Percentiles rank a stretch among this genome's conserved stretches.
Conservation (phyloP, 2,113 vertebrate genomes). For the Aptenodytes patagonicus region DNA sequence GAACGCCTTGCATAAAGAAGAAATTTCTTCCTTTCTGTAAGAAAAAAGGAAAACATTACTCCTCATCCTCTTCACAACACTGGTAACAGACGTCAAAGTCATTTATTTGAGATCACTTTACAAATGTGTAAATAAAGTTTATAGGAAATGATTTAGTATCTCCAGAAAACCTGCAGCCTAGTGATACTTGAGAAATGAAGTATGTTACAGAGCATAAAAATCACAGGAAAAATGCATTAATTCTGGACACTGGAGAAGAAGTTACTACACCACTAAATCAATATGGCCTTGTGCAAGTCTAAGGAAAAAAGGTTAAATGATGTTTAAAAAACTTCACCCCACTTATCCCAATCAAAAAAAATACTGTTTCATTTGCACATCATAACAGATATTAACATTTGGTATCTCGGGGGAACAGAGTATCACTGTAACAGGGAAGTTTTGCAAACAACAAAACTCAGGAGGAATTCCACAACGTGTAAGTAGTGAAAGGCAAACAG, state of each 20-base stretch:
- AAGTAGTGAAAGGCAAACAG: background rate
- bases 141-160: background rate
- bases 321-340: background rate
- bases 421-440: background rate
- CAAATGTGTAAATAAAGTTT: background rate
- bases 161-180: background rate
- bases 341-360: background rate
- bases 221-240: background rate
- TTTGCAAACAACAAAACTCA: background rate
- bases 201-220: background rate
- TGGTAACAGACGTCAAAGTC: background rate
- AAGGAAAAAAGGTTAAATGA: background rate
- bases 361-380: background rate
- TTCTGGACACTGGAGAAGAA: background rate
- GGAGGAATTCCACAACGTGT: background rate
- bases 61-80: background rate
- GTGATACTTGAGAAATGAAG: background rate
- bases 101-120: background rate
- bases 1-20: constrained; percentile 91
- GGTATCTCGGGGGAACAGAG: background rate
- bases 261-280: background rate
- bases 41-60: background rate
- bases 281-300: background rate
- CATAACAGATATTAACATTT: fast-evolving
- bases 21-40: constrained; percentile 90